Evolutionary conservation across 2,888 invertebrate genomes (phyloP).

Genomic region (Microdon myrmicae): DNA sequence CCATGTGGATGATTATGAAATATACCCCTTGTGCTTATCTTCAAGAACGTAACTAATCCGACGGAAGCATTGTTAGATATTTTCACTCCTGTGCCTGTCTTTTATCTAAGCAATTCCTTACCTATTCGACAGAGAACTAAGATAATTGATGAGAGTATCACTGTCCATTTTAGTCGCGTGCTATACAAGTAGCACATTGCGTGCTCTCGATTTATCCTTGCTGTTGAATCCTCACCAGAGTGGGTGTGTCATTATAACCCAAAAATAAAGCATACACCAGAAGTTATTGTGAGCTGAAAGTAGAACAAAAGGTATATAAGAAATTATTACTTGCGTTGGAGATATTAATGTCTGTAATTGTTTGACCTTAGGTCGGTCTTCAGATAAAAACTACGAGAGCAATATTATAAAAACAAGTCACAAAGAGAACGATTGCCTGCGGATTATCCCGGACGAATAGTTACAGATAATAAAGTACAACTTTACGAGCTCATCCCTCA

Average conservation of each 20-base stretch:
- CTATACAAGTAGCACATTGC: conserved; percentile 52
- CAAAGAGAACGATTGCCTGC: too few relatives aligned
- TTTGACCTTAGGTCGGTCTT: conserved; percentile 11
- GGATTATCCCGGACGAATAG: too few relatives aligned
- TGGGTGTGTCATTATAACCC: conserved; percentile 27
- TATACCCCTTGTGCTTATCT: conserved; percentile 22
- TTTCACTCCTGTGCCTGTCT: conserved; percentile 4
- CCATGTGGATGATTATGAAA: conserved; percentile 9
- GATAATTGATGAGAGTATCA: conserved; percentile 65
- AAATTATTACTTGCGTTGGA: conserved; percentile 26
- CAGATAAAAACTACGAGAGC: conserved; percentile 2
- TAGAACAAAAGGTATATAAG: conserved; percentile 22
- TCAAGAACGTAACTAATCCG: conserved; percentile 24
- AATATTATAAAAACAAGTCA: too few relatives aligned
- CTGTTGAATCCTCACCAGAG: conserved; percentile 16
- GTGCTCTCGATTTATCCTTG: conserved; percentile 36
- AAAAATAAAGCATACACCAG: conserved; percentile 1
- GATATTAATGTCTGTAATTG: conserved; percentile 30
- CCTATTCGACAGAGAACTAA: conserved; percentile 63
- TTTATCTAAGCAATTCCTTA: conserved; percentile 54
- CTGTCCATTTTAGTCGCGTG: conserved; percentile 65
- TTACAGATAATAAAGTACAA: too few relatives aligned
- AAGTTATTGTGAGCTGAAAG: conserved; percentile 32
- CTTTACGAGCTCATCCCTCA: too few relatives aligned
- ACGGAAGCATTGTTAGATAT: conserved; percentile 19